These are phyloP conservation scores for Drosophila kuntzei DNA, from an alignment of 2,888 invertebrate species.

Conservation along the genomic window DNA sequence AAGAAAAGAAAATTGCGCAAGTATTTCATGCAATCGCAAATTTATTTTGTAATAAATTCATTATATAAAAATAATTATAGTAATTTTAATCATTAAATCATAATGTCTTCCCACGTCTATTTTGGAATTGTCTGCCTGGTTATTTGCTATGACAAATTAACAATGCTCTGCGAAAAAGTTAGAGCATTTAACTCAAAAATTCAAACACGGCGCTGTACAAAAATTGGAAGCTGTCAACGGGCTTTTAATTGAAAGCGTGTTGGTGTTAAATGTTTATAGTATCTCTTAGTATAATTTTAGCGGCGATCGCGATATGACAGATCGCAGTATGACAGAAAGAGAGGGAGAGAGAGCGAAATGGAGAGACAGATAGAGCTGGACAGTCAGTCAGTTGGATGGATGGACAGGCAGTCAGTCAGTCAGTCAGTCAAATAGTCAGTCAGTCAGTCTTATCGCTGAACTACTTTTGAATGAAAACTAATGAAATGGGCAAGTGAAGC, in stretches of 20 bases:
- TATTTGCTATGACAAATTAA: slow-evolving; percentile 24
- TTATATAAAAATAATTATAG: neutral
- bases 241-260: slow-evolving; percentile 74
- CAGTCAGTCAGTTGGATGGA: slow-evolving; percentile 10
- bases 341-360: neutral
- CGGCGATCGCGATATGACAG: slow-evolving; percentile 73
- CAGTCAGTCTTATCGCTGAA: slow-evolving; percentile 65
- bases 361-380: slow-evolving; percentile 1
- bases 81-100: slow-evolving; percentile 9
- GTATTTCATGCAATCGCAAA: neutral
- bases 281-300: slow-evolving; percentile 65
- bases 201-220: slow-evolving; percentile 32
- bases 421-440: slow-evolving; percentile 32
- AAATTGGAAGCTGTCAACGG: slow-evolving; percentile 74
- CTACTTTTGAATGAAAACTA: slow-evolving; percentile 78
- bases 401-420: slow-evolving; percentile 8
- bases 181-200: slow-evolving; percentile 42
- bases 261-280: slow-evolving; percentile 71
- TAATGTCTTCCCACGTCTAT: slow-evolving; percentile 35
- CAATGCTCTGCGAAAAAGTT: slow-evolving; percentile 27
- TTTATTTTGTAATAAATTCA: neutral
- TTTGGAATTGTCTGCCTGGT: slow-evolving; percentile 2
- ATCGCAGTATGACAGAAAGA: slow-evolving; percentile 2
- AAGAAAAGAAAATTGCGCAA: neutral
- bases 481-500: slow-evolving; percentile 58